These are phyloP conservation scores for Tricholauxania praeusta DNA, from an alignment of 2,888 invertebrate species.

Conservation along the genomic window DNA sequence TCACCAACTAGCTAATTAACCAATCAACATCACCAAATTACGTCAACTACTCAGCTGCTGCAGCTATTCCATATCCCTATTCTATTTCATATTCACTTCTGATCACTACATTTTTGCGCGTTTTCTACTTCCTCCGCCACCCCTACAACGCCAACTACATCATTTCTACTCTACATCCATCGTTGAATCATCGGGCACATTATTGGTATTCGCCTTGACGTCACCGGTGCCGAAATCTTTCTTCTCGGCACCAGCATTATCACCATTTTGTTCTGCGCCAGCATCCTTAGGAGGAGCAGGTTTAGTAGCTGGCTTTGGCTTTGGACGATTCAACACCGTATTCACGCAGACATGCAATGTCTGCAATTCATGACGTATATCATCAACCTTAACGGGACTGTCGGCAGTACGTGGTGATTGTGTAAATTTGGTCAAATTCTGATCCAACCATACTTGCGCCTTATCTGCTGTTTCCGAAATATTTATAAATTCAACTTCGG, in stretches of 20 bases:
- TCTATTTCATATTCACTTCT: slow-evolving; percentile 16
- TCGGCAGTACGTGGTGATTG: slow-evolving; percentile 77
- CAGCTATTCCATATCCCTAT: neutral
- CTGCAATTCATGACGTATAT: slow-evolving; percentile 84
- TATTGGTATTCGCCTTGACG: slow-evolving; percentile 49
- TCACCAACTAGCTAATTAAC: neutral
- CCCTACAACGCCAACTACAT: slow-evolving; percentile 37
- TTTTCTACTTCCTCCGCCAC: slow-evolving; percentile 37
- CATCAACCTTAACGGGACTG: slow-evolving; percentile 82
- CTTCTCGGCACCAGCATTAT: slow-evolving; percentile 43
- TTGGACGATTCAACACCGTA: slow-evolving; percentile 90
- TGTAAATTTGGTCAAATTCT: slow-evolving; percentile 76
- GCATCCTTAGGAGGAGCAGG: slow-evolving; percentile 57
- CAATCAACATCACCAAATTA: neutral
- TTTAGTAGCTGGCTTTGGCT: slow-evolving; percentile 80
- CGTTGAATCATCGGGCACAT: slow-evolving; percentile 57
- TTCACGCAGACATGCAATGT: slow-evolving; percentile 70
- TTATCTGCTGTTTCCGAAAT: slow-evolving; percentile 78
- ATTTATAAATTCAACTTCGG: slow-evolving; percentile 84
- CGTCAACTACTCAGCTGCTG: slow-evolving; percentile 3
- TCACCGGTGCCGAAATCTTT: slow-evolving; percentile 42
- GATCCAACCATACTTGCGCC: slow-evolving; percentile 86
- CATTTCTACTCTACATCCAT: slow-evolving; percentile 64
- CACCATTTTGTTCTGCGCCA: slow-evolving; percentile 55
- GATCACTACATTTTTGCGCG: slow-evolving; percentile 28